These are phyloP conservation scores for Tragelaphus scriptus DNA, from an alignment of 2,113 vertebrate species.

Conservation along the genomic window DNA sequence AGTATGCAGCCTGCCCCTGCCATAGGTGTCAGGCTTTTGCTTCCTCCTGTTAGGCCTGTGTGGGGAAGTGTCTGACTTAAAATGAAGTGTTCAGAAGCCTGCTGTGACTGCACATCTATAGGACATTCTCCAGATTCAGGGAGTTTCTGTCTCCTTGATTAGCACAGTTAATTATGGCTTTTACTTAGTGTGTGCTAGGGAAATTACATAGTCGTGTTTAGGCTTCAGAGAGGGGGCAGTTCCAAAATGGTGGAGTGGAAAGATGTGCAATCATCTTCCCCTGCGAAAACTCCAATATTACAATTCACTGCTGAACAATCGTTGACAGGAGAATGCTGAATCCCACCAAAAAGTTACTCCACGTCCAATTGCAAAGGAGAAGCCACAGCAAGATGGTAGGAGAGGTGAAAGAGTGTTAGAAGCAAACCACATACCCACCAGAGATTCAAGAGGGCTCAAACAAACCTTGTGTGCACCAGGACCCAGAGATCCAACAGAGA, in stretches of 20 bases:
- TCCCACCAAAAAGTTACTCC: background rate
- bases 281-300: background rate
- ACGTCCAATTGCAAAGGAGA: background rate
- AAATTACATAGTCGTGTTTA: background rate
- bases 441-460: background rate
- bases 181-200: background rate
- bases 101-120: background rate
- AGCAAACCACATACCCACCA: background rate
- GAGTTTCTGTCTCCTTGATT: background rate
- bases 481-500: background rate
- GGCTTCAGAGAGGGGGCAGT: background rate
- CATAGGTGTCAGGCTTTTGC: background rate
- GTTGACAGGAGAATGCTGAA: background rate
- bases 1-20: background rate
- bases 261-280: background rate
- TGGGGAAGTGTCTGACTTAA: background rate
- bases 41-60: fast-evolving
- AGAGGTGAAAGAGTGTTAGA: background rate
- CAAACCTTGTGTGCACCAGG: background rate
- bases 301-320: background rate
- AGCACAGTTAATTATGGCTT: background rate
- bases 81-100: background rate
- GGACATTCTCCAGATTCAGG: fast-evolving
- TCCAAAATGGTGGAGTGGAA: background rate
- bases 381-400: background rate